These are phyloP conservation scores for Tanypteryx hageni DNA, from an alignment of 2,888 invertebrate genomes.

Conservation along the genomic window DNA sequence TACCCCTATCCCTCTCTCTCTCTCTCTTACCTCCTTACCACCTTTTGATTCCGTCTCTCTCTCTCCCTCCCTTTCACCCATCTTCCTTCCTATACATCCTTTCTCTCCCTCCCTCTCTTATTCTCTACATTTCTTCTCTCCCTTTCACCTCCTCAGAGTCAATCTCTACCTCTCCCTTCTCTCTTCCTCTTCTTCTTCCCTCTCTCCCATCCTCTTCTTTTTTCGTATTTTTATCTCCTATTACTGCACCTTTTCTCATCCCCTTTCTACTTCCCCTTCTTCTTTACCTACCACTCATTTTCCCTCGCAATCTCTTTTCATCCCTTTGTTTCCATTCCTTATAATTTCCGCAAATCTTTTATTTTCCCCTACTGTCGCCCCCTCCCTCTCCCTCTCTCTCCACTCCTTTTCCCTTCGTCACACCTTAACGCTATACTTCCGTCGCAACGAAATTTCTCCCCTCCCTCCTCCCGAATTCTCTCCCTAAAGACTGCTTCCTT, in stretches of 20 bases:
- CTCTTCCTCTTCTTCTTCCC: neutral
- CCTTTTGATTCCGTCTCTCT: neutral
- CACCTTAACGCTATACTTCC: too few relatives aligned
- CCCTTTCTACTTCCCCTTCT: neutral
- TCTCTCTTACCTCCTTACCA: neutral
- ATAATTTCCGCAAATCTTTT: neutral
- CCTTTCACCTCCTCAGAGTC: neutral
- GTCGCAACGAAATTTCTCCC: neutral
- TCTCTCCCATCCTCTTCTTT: neutral
- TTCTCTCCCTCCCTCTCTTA: neutral
- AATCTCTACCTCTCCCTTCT: neutral
- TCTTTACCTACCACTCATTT: neutral
- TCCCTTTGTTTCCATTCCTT: too few relatives aligned
- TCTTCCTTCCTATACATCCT: neutral
- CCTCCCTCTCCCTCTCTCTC: neutral
- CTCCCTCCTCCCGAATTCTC: neutral
- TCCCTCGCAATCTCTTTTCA: neutral
- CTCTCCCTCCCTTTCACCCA: neutral
- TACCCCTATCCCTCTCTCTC: neutral
- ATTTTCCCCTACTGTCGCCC: neutral
- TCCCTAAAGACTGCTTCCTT: neutral
- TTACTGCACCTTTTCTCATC: neutral
- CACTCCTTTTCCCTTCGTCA: neutral
- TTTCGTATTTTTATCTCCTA: neutral
- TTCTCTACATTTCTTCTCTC: neutral